A percentile compares a stretch with the other conserved stretches of the same genome.
Conservation (phyloP, 2,797 vertebrate genomes). For the Ctenopoma kingsleyae region DNA sequence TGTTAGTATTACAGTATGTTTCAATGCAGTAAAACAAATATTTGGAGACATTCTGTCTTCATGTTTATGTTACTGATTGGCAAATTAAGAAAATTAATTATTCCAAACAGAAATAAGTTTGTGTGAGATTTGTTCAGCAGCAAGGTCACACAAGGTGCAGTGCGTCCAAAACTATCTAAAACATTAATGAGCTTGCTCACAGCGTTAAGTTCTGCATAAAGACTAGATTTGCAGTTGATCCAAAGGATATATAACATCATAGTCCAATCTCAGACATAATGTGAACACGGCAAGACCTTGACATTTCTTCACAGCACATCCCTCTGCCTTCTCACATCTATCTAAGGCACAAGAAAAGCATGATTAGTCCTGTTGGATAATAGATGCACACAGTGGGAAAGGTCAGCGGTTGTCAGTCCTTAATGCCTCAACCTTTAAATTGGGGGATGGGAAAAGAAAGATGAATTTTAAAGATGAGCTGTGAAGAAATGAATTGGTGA, state of each 20-base stretch:
- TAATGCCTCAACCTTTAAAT: constrained; percentile 83
- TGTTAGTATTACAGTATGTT: constrained; percentile 8
- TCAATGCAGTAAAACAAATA: not conserved
- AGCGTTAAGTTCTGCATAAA: constrained; percentile 11
- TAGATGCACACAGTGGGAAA: constrained; percentile 77
- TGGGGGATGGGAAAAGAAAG: constrained; percentile 47
- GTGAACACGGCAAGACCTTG: constrained; percentile 72
- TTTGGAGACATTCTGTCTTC: not conserved
- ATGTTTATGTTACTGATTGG: not conserved
- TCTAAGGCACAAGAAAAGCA: constrained; percentile 68
- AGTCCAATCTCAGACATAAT: constrained; percentile 58
- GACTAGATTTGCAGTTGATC: constrained; percentile 49
- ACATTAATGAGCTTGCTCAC: not conserved
- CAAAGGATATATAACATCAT: constrained; percentile 47
- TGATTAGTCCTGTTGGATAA: constrained; percentile 79
- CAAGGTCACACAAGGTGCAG: not conserved
- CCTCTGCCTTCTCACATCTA: constrained; percentile 69
- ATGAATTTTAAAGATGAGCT: constrained; percentile 47
- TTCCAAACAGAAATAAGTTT: not conserved
- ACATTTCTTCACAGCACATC: constrained; percentile 74
- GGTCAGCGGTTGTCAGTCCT: constrained; percentile 77
- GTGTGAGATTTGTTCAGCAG: not conserved
- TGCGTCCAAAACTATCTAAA: not conserved
- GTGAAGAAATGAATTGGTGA: constrained; percentile 15
- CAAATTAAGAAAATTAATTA: not conserved